These are phyloP conservation scores for Dryocosmus kuriphilus DNA, from an alignment of 2,888 invertebrate genomes.

Conservation along the genomic window DNA sequence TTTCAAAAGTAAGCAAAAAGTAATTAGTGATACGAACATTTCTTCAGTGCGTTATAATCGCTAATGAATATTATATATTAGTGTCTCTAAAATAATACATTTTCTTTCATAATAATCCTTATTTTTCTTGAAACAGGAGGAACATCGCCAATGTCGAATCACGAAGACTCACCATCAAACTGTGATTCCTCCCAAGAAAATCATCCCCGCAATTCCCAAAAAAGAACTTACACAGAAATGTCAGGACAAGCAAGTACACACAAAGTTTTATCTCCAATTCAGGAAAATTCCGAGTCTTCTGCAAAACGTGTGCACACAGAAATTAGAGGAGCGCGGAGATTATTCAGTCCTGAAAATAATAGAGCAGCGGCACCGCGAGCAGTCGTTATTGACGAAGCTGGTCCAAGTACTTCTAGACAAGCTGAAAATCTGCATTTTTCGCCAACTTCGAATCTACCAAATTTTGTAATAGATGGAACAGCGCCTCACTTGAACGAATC, in stretches of 20 bases:
- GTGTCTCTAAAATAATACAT: no score
- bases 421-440: slow-evolving; percentile 73
- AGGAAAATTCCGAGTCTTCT: slow-evolving; percentile 67
- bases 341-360: slow-evolving; percentile 77
- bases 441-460: slow-evolving; percentile 86
- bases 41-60: no score
- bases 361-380: slow-evolving; percentile 48
- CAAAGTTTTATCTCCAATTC: slow-evolving; percentile 72
- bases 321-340: slow-evolving; percentile 76
- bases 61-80: no score
- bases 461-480: slow-evolving; percentile 87
- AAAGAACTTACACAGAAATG: slow-evolving; percentile 46
- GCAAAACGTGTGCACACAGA: slow-evolving; percentile 78
- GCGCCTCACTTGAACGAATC: slow-evolving; percentile 86
- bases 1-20: no score
- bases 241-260: slow-evolving; percentile 61
- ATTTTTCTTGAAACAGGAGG: slow-evolving; percentile 36
- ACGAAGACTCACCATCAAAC: not conserved
- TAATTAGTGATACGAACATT: no score
- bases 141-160: slow-evolving; percentile 3
- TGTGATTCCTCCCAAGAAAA: slow-evolving; percentile 31
- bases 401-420: slow-evolving; percentile 62
- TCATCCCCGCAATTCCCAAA: slow-evolving; percentile 28
- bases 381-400: slow-evolving; percentile 65
- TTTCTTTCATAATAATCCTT: not conserved